Evolutionary conservation across 1,140 invertebrate species (phyloP).

Genomic region (Antheraea pernyi): DNA sequence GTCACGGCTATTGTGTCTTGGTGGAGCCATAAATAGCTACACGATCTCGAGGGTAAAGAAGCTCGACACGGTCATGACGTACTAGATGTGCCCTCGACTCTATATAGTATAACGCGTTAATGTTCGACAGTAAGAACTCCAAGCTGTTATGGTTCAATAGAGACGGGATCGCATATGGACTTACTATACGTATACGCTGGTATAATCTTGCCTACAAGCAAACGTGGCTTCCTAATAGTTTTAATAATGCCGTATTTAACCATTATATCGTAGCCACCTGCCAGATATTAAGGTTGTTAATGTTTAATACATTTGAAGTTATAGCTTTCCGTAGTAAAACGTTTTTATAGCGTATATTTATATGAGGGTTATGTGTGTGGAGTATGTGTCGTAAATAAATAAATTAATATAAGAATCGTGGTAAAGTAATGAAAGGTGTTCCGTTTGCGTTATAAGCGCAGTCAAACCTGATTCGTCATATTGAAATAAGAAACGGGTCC

Average conservation of each 20-base stretch:
- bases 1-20: constrained; percentile 43
- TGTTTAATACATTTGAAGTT: too few species aligned
- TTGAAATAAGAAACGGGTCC: too few species aligned
- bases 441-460: too few species aligned
- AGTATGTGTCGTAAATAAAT: too few species aligned
- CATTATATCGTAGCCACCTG: too few species aligned
- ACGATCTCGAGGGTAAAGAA: constrained; percentile 34
- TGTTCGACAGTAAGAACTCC: constrained; percentile 38
- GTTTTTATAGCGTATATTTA: too few species aligned
- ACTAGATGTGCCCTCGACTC: constrained; percentile 26
- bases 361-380: too few species aligned
- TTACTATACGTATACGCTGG: neutral
- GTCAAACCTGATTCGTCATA: too few species aligned
- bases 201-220: neutral
- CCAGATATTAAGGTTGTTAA: too few species aligned
- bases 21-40: constrained; percentile 44
- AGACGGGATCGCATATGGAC: neutral
- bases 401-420: too few species aligned
- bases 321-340: too few species aligned
- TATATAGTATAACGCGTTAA: constrained; percentile 13
- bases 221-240: neutral
- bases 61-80: constrained; percentile 25
- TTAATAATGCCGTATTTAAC: neutral
- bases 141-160: constrained; percentile 13
- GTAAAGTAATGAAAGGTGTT: too few species aligned